These are phyloP conservation scores for Muscicapa comitata DNA, from an alignment of 2,797 vertebrate genomes.

Conservation along the genomic window DNA sequence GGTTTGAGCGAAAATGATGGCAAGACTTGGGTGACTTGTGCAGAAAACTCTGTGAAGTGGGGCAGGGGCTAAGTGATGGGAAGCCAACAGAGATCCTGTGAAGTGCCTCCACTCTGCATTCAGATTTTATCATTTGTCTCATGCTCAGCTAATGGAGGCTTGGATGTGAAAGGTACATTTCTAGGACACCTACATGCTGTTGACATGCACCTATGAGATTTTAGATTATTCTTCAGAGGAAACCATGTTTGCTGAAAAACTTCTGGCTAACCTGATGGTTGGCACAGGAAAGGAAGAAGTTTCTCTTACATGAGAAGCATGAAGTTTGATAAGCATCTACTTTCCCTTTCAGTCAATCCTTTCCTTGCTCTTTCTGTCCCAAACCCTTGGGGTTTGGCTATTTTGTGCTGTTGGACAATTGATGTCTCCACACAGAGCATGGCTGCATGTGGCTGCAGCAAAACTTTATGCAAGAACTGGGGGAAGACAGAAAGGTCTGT, in stretches of 20 bases:
- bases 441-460: background rate
- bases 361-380: background rate
- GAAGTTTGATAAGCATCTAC: background rate
- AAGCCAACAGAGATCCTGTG: background rate
- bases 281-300: background rate
- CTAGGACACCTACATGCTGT: background rate
- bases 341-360: background rate
- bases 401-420: background rate
- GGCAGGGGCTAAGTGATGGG: background rate
- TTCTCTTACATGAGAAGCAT: background rate
- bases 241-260: background rate
- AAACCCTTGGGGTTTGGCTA: background rate
- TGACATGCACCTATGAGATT: background rate
- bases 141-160: background rate
- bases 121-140: background rate
- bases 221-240: background rate
- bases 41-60: background rate
- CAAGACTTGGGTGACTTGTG: background rate
- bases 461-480: background rate
- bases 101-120: background rate
- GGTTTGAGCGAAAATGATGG: background rate
- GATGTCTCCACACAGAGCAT: accelerated
- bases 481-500: background rate
- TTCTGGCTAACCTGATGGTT: background rate
- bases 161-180: background rate